Percentiles rank a stretch among this genome's conserved stretches.
Conservation (phyloP, 2,888 invertebrate genomes). For the Diarsia brunnea region DNA sequence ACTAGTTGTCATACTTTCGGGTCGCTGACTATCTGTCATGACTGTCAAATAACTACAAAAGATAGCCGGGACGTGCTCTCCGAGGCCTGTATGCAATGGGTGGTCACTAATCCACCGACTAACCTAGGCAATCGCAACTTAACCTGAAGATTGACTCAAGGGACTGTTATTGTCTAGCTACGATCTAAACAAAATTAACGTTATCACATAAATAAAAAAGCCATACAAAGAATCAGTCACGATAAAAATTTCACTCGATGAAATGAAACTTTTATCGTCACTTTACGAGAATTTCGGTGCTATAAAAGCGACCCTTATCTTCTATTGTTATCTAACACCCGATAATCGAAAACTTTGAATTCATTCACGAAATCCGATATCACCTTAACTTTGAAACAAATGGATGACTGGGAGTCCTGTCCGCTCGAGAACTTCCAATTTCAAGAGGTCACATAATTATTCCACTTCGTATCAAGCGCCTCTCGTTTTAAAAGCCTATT, state of each 20-base stretch:
- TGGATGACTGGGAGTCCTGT: slow-evolving; percentile 73
- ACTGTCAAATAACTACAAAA: too few relatives aligned
- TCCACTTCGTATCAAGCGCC: slow-evolving; percentile 75
- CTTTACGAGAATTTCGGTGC: slow-evolving; percentile 75
- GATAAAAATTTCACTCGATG: slow-evolving; percentile 66
- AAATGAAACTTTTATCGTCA: slow-evolving; percentile 73
- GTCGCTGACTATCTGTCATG: too few relatives aligned
- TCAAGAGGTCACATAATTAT: slow-evolving; percentile 85
- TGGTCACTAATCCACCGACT: too few relatives aligned
- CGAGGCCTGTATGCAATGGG: too few relatives aligned
- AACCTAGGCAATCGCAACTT: too few relatives aligned
- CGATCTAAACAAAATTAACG: slow-evolving; percentile 37
- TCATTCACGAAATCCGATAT: slow-evolving; percentile 80
- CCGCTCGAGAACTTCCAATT: slow-evolving; percentile 76
- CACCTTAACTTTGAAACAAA: slow-evolving; percentile 74
- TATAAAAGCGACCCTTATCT: slow-evolving; percentile 79
- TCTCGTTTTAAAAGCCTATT: slow-evolving; percentile 88
- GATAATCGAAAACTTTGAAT: slow-evolving; percentile 74
- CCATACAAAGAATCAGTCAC: slow-evolving; percentile 55
- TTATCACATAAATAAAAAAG: slow-evolving; percentile 62
- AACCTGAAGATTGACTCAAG: too few relatives aligned
- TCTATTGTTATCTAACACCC: slow-evolving; percentile 75
- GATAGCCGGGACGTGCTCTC: too few relatives aligned
- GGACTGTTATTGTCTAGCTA: too few relatives aligned
- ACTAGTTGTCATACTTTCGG: too few relatives aligned